Base-by-base conservation (phyloP, 2,113 vertebrate species). In the Pituophis catenifer region DNA sequence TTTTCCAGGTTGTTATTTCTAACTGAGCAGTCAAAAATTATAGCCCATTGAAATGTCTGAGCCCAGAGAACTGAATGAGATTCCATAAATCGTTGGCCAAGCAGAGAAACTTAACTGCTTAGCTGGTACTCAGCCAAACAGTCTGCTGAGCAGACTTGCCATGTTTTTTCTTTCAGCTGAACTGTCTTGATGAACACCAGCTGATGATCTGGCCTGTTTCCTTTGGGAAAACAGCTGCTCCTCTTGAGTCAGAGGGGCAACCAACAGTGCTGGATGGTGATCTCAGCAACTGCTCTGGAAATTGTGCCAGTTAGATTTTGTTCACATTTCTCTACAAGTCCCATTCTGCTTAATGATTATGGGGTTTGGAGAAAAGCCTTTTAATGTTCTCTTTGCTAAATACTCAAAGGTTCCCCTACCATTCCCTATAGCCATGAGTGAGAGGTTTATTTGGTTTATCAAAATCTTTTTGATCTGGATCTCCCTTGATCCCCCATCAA, bases 321-420 rank as follows among this genome's bases (percentile, higher is more conserved):
- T 96, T 96, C 95, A 96, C 91, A 95, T 96, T 96, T 97, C 94
- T 97, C 97, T 95, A 62, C 94, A 95, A 96, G 95, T 95, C 97
- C 93, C 95, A 93, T 93, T 96, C 96, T 96, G 95, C 93, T 75
- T 97, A 97, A 97, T 91, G 94, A 97, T 95, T 96, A 97, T 94
- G 92, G 96, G 93, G 93, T 81, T 96, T 92, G 19, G 89, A 93
- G 90, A 57, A 96, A 97, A 95, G 94, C 94, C 94, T 93, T 97
- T 89, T 90, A 96, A 95, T 90, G 92, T 93, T 89, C 91, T 93
- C 90, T 94, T 91, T 94, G 89, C 94, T 94, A 93, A 95, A 89
- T 93, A 95, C 81, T 93, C 50, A 89, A 48, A 57, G 75, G 48
- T 92, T 65, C 89, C 55, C 55, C 87, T 15, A 8, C 89, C 17